Evolutionary conservation across 2,113 vertebrate species (phyloP), one percentile per base, ranked within the genome.

Genomic region (Bucco capensis): DNA sequence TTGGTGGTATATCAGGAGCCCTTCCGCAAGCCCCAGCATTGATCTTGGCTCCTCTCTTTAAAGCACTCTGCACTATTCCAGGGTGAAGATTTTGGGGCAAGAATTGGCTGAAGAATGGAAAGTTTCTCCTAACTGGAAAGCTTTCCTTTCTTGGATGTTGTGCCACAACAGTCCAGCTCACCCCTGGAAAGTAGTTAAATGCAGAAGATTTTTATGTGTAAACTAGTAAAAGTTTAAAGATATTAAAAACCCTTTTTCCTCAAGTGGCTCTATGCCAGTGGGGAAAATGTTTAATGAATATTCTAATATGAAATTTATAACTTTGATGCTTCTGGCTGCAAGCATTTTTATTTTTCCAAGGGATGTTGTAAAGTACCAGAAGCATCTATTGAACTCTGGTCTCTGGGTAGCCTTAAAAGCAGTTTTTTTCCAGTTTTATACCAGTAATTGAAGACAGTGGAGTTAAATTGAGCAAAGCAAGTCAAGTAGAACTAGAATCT

Each of bases 191-290:
- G 58, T 25, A 84, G 73, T 94, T 89, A 88, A 93, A 82, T 66
- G 62, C 46, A 72, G 69, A 74, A 56, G 38, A 90, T 78, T 94
- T 86, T 96, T 88, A 84, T 79, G 35, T 88, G 81, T 94, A 86
- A 93, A 90, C 80, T 92, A 86, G 70, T 75, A 93, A 92, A 95
- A 81, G 58, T 75, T 90, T 88, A 65, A 90, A 84, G 78, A 93
- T 90, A 90, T 76, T 93, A 75, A 84, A 94, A 90, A 50, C 30
- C 40, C n/a, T n/a, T 66, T 75, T 95, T 93, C 58, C 81, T 78
- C 66, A 76, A 76, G 64, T 86, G 77, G n/a, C 86, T 62, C 2
- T 76, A 33, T 84, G 86, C 92, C 83, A 89, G 5, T 76, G 70
- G 90, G 67, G 57, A 47, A 84, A 94, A 79, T 51, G 58, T 79